A percentile compares a stretch with the other conserved stretches of the same genome.
These are phyloP conservation scores for Philhelius pedissequus DNA, from an alignment of 2,888 invertebrate species.

Conservation along the genomic window DNA sequence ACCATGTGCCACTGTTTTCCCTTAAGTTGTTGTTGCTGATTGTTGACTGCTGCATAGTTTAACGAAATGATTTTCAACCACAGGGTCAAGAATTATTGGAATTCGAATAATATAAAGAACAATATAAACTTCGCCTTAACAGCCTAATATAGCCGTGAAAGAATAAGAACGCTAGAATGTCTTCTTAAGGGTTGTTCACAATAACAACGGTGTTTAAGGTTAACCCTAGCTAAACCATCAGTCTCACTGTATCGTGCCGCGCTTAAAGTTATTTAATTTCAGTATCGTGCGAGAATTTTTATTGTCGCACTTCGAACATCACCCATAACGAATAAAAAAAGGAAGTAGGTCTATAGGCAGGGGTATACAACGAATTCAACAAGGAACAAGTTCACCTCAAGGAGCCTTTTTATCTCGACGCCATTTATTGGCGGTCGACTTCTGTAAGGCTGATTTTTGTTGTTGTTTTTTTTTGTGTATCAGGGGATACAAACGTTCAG, in stretches of 20 bases:
- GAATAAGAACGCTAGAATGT: slow-evolving; percentile 34
- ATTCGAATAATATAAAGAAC: slow-evolving; percentile 40
- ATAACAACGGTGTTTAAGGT: neutral
- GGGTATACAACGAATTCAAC: too few species aligned
- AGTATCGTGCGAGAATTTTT: slow-evolving; percentile 62
- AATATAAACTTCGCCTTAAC: neutral
- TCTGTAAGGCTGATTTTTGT: slow-evolving; percentile 16
- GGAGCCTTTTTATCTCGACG: slow-evolving; percentile 57
- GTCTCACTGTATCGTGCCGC: neutral
- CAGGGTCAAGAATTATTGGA: slow-evolving; percentile 27
- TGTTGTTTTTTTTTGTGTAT: neutral
- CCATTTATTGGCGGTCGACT: slow-evolving; percentile 60
- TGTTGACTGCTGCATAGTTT: slow-evolving; percentile 24
- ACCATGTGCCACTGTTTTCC: slow-evolving; percentile 55
- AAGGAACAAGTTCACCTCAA: slow-evolving; percentile 32
- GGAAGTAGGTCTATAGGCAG: neutral
- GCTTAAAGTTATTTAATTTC: slow-evolving; percentile 37
- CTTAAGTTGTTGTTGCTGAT: neutral
- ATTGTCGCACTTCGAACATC: slow-evolving; percentile 12
- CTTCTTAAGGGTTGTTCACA: slow-evolving; percentile 21
- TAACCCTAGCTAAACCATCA: neutral
- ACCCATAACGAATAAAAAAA: neutral
- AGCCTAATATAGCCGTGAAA: slow-evolving; percentile 25
- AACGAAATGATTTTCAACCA: slow-evolving; percentile 31
- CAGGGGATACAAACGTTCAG: neutral